A percentile compares a stretch with the other conserved stretches of the same genome.
phyloP scores from a whole-genome alignment of 1,140 invertebrate species.

The Danaus melanippus region DNA sequence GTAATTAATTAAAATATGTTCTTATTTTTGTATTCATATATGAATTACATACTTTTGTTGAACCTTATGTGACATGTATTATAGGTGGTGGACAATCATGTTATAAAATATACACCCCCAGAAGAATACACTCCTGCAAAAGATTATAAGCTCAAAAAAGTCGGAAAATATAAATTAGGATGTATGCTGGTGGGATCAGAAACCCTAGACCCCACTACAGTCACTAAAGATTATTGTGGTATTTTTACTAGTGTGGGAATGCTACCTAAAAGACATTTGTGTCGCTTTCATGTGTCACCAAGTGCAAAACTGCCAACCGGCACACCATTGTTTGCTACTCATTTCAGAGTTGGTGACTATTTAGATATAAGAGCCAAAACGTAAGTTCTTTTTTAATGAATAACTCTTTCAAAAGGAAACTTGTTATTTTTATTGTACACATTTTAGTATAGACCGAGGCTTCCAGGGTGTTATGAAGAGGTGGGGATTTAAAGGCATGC shows the following conservation, averaged over 20 bases:
- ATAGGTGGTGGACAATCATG: constrained; percentile 95
- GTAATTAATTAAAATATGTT: constrained; percentile 59
- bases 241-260: constrained; percentile 91
- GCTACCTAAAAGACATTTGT: constrained; percentile 88
- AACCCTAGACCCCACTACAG: constrained; percentile 86
- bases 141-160: constrained; percentile 36
- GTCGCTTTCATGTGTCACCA: constrained; percentile 88
- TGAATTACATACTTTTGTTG: not conserved
- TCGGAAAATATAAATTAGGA: constrained; percentile 74
- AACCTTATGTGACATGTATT: constrained; percentile 15
- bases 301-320: constrained; percentile 91
- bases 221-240: constrained; percentile 91
- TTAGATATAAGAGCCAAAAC: constrained; percentile 94
- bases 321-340: constrained; percentile 88
- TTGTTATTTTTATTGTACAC: not conserved
- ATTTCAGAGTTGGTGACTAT: constrained; percentile 93
- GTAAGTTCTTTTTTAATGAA: constrained; percentile 74
- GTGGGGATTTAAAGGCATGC: constrained; percentile 96
- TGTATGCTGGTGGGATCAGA: constrained; percentile 92
- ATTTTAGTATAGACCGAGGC: constrained; percentile 87
- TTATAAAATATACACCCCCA: constrained; percentile 91
- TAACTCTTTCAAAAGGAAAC: constrained; percentile 7
- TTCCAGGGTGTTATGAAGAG: constrained; percentile 99
- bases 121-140: constrained; percentile 80
- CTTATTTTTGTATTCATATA: not conserved